Conservation (phyloP, 2,113 vertebrate species). For the Tyrannus savana region DNA sequence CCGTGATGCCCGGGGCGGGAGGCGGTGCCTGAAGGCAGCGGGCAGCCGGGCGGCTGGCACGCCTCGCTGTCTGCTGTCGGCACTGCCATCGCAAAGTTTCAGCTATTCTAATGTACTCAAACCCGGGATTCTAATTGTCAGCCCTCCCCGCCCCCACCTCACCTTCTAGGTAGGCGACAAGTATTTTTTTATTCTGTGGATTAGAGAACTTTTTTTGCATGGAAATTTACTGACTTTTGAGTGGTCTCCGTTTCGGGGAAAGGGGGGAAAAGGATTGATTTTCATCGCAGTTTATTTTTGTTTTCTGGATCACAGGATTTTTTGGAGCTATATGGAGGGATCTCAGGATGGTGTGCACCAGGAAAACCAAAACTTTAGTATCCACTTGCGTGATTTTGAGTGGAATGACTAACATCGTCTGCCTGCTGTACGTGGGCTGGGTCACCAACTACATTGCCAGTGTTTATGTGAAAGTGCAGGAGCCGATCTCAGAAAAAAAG, state of each 20-base stretch:
- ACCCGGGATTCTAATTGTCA: slow-evolving; percentile 2
- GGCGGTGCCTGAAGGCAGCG: neutral
- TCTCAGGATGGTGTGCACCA: slow-evolving; percentile 96
- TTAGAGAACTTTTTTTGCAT: slow-evolving; percentile 21
- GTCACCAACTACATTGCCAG: slow-evolving; percentile 98
- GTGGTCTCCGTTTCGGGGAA: neutral
- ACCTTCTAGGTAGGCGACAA: slow-evolving; percentile 44
- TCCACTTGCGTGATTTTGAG: slow-evolving; percentile 98
- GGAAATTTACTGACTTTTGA: slow-evolving; percentile 42
- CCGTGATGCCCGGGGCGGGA: neutral
- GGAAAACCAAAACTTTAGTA: slow-evolving; percentile 99
- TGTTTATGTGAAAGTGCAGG: slow-evolving; percentile 92
- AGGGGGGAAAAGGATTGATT: neutral
- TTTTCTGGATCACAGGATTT: slow-evolving; percentile 67
- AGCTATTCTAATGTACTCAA: neutral
- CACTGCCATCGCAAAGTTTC: slow-evolving; percentile 25
- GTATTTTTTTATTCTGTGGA: neutral
- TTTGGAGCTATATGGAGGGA: slow-evolving; percentile 87
- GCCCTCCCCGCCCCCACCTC: slow-evolving; percentile 11
- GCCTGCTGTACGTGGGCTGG: slow-evolving; percentile 97
- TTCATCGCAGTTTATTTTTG: slow-evolving; percentile 16
- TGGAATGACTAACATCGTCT: slow-evolving; percentile 98
- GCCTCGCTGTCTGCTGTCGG: neutral
- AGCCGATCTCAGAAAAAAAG: slow-evolving; percentile 90
- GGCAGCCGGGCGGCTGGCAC: neutral